Percentiles rank a stretch among this genome's conserved stretches.
Evolutionary conservation across 2,797 vertebrate genomes (phyloP).

Genomic region (Linurgus olivaceus): DNA sequence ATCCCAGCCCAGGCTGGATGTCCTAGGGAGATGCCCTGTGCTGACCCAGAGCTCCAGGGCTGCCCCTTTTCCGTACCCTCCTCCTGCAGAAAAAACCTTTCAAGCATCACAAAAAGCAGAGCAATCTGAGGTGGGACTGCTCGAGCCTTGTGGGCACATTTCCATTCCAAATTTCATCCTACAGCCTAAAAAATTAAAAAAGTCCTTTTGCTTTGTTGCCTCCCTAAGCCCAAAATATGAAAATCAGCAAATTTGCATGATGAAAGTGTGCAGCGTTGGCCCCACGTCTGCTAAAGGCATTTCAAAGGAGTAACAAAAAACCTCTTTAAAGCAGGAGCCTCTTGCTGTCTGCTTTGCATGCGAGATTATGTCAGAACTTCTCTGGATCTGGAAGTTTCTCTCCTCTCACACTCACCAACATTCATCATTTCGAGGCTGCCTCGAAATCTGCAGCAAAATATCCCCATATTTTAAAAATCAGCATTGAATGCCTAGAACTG

Average conservation of each 20-base stretch:
- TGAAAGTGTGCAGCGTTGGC: neutral
- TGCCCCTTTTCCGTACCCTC: accelerated
- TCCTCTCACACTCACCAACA: neutral
- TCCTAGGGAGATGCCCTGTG: neutral
- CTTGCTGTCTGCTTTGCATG: neutral
- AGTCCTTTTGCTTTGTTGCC: neutral
- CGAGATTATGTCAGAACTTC: neutral
- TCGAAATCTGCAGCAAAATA: constrained; percentile 3
- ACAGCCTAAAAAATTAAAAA: neutral
- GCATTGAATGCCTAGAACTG: neutral
- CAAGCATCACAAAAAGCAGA: neutral
- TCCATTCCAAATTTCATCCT: neutral
- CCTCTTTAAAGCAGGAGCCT: neutral
- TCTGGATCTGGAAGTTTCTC: constrained; percentile 39
- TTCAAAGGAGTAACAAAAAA: neutral
- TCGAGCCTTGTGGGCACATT: neutral
- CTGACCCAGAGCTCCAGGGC: neutral
- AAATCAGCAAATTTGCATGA: neutral
- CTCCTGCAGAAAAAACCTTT: neutral
- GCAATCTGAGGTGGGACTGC: neutral
- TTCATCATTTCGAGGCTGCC: constrained; percentile 17
- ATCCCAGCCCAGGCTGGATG: neutral
- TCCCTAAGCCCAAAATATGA: neutral
- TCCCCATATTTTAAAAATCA: constrained; percentile 31
- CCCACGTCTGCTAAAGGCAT: neutral